Base-by-base conservation (phyloP, 2,888 invertebrate species). In the Eretmocerus hayati region DNA sequence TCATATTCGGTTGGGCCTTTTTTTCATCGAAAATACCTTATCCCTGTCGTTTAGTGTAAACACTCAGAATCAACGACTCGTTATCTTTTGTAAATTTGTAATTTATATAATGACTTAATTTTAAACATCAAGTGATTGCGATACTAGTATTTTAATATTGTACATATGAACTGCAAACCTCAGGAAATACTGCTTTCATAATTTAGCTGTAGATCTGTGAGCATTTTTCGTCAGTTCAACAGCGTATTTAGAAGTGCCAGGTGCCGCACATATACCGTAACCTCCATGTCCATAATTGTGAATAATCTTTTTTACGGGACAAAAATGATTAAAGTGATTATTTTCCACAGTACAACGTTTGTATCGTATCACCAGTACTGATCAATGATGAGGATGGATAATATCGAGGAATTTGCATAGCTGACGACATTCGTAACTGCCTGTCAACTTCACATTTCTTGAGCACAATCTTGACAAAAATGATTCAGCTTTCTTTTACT, bases 221-320 rank as follows among this genome's bases (percentile, higher is more conserved):
- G 81, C 62, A 56, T 87, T 80, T 42, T 77, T 73, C 0, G 84
- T 83, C 16, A 88, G 72, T 43, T 79, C 65, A 0, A 89, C 81
- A 1, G 91, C 90, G 62, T 90, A 77, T 50, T 81, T 75, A 0
- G 87, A 83, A 0, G 92, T 91, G 8, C 94, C 94, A 22, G 94
- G 94, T 5, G 90, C 87, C 31, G 90, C 81, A 51, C 87, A 87
- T 0, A 95, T 86, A 0, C 95, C 95, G 66, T 93, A 92, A 0
- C 92, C 93, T 1, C 94, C 93, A 67, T 95, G 95, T 0, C 95
- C 95, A 66, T 95, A 95, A 71, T 94, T 91, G 67, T 96, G 95
- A 5, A 95, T 84, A 26, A 94, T 39, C 71, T 71, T 50, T 45
- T 33, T 33, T 33, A 23, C 23, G 15, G 54, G 43, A 41, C 36